Evolutionary conservation across 92 coral and sea anemone species (phyloP).

Genomic region (Phenganax stokvisi): DNA sequence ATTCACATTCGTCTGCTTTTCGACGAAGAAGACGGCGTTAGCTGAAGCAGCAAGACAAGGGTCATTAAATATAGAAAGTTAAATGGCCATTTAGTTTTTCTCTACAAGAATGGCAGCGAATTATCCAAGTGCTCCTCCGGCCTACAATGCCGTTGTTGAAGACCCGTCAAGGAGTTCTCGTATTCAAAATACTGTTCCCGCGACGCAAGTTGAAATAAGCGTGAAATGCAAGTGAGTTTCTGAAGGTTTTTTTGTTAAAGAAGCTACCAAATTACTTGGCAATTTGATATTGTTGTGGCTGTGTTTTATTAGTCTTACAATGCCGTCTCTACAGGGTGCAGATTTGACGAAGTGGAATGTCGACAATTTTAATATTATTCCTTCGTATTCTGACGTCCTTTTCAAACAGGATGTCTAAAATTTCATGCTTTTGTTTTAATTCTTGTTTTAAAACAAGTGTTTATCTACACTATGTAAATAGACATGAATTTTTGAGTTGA

Average conservation of each 20-base stretch:
- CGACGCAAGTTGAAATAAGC: conserved; percentile 90
- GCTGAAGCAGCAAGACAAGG: too few relatives aligned
- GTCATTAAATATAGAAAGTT: background rate
- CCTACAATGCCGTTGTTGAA: conserved; percentile 49
- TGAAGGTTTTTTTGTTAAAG: background rate
- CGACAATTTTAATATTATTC: background rate
- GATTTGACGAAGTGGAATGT: background rate
- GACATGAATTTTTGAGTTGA: too few relatives aligned
- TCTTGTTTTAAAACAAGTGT: background rate
- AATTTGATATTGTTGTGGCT: background rate
- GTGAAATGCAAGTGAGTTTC: conserved; percentile 72
- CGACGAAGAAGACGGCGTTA: too few relatives aligned
- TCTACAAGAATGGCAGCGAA: conserved; percentile 37
- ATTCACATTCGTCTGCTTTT: too few relatives aligned
- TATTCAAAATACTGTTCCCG: conserved; percentile 62
- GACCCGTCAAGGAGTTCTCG: conserved; percentile 53
- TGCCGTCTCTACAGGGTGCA: conserved; percentile 12
- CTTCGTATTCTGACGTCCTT: background rate
- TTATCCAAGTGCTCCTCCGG: conserved; percentile 61
- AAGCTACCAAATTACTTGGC: background rate
- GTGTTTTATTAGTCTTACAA: background rate
- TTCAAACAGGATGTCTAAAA: background rate
- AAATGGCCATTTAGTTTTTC: background rate
- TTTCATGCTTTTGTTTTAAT: too few relatives aligned
- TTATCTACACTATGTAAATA: background rate